Base-by-base conservation (phyloP, 2,888 invertebrate genomes). In the Polydrusus pterygomalis region DNA sequence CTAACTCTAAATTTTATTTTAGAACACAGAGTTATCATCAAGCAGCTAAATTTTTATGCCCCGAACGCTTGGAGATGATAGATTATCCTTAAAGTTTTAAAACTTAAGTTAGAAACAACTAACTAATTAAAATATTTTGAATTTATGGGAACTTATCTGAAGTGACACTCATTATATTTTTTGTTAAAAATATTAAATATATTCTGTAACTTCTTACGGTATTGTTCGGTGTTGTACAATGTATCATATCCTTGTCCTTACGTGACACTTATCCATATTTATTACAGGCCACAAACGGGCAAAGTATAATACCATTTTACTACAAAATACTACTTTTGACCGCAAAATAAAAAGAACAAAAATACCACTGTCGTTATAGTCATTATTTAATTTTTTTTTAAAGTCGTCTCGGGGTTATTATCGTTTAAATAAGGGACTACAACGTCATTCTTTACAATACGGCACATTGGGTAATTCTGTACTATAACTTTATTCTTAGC, bases 271-370 rank as follows among this genome's bases (percentile, higher is more conserved):
- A 56, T 58, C 18, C 43, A 47, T 43, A 70, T 70, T 62, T 60
- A 70, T 70, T 62, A 20, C 60, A 62, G 18, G 11, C 49, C 69
- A 49, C 63, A 71, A 71, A 54, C 20, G 63, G 63, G 54, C 30
- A 54, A 51, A 63, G 63, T 54, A 63, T 71, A 71, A 74, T 69
- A 74, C 49, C 74, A 54, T 74, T 74, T 74, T 68, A 69, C 68
- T 67, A 69, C 67, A 62, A 74, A 74, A 69, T 68, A 67, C 69
- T 62, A 74, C 69, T 47, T 49, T 68, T 69, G 63, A 74, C 74
- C 68, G 63, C 74, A 63, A 62, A 62, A 68, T 51, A 51, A 74
- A 69, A 69, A 25, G 49, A n/a, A 25, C 1, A 62, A 69, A 17
- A 69, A 54, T 20, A 38, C 15, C 74, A 38, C 43, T 18, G 60